phyloP scores from a whole-genome alignment of 2,113 vertebrate species.

The Rhinoptilus africanus region DNA sequence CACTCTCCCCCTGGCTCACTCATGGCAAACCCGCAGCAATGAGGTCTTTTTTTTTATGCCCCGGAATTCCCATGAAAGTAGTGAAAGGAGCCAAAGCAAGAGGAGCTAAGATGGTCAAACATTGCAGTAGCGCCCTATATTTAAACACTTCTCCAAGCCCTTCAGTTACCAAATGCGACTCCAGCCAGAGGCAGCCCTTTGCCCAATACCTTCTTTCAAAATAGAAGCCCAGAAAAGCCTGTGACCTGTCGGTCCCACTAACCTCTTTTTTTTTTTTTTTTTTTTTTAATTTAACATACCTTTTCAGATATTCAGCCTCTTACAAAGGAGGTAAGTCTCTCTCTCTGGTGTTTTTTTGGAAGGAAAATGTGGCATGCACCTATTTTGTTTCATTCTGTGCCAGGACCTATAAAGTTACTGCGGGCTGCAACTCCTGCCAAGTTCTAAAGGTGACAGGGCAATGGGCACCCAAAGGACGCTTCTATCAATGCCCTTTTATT shows the following conservation, averaged over 20 bases:
- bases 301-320: background rate
- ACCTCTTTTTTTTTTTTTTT: background rate
- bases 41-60: background rate
- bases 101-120: background rate
- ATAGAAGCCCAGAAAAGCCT: slow-evolving; percentile 12
- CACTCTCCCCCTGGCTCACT: background rate
- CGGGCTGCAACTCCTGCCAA: slow-evolving; percentile 53
- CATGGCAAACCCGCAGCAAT: background rate
- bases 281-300: background rate
- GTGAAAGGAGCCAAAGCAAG: background rate
- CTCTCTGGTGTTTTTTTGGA: slow-evolving; percentile 34
- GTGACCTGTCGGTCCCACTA: background rate
- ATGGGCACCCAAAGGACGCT: slow-evolving; percentile 63
- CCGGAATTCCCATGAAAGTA: slow-evolving; percentile 16
- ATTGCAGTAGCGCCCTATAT: background rate
- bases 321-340: slow-evolving; percentile 57
- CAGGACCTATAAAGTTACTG: slow-evolving; percentile 52
- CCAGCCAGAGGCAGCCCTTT: background rate
- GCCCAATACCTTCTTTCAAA: background rate
- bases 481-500: slow-evolving; percentile 70
- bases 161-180: background rate
- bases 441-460: slow-evolving; percentile 35
- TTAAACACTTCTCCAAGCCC: background rate
- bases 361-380: slow-evolving; percentile 65
- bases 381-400: slow-evolving; percentile 67